phyloP scores from a whole-genome alignment of 2,888 invertebrate genomes.

The Archips crataeganus region DNA sequence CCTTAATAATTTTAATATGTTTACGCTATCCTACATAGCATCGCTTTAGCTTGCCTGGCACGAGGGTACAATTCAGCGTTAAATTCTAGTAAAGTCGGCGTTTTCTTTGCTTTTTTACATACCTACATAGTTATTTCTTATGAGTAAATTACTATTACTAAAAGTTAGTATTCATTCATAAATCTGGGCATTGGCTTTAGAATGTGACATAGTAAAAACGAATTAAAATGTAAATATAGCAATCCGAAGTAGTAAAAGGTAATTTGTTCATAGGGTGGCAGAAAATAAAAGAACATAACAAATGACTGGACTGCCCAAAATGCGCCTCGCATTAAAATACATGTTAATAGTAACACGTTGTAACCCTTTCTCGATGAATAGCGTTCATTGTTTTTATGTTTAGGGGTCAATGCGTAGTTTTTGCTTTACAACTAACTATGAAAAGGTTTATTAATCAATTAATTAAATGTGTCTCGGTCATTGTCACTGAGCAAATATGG shows the following conservation, averaged over 20 bases:
- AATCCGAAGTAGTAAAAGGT: slow-evolving; percentile 51
- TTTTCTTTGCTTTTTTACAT: too few relatives aligned
- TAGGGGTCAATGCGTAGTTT: slow-evolving; percentile 80
- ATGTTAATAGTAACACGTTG: slow-evolving; percentile 77
- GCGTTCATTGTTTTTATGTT: slow-evolving; percentile 80
- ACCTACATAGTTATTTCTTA: too few relatives aligned
- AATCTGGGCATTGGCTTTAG: neutral
- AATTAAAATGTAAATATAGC: neutral
- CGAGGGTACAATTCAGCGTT: too few relatives aligned
- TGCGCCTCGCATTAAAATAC: slow-evolving; percentile 74
- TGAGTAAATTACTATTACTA: too few relatives aligned
- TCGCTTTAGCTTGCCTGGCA: neutral
- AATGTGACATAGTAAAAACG: neutral
- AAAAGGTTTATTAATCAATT: slow-evolving; percentile 85
- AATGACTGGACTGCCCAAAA: slow-evolving; percentile 76
- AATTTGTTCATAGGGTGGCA: slow-evolving; percentile 59
- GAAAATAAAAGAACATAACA: slow-evolving; percentile 75
- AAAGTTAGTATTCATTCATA: too few relatives aligned
- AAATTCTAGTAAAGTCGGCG: too few relatives aligned
- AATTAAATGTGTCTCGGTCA: slow-evolving; percentile 84
- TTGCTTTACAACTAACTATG: slow-evolving; percentile 72
- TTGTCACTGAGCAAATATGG: slow-evolving; percentile 83
- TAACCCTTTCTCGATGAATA: slow-evolving; percentile 78
- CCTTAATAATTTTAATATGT: neutral
- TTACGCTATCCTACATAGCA: neutral